These are phyloP conservation scores for Cacajao melanocephalus DNA, from an alignment of 2,797 vertebrate species.

Conservation along the genomic window DNA sequence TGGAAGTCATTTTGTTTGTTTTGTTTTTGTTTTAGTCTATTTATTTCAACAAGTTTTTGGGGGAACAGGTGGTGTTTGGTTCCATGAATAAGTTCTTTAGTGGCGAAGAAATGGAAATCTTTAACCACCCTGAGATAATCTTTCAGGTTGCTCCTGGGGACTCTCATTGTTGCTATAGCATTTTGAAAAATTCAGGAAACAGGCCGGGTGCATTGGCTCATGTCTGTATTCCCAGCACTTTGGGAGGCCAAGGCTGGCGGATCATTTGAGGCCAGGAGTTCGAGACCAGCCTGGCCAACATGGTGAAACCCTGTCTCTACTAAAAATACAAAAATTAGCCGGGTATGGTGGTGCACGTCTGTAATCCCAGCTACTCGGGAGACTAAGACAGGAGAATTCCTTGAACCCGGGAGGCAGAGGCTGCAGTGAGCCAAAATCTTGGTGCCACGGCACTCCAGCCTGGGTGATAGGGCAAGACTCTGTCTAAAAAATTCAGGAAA, in stretches of 20 bases:
- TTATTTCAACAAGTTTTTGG: background rate
- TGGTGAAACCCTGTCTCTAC: background rate
- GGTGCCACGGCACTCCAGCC: background rate
- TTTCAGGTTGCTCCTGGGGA: background rate
- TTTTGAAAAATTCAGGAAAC: background rate
- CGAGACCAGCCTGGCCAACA: background rate
- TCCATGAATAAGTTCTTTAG: background rate
- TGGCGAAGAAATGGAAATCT: background rate
- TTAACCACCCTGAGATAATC: background rate
- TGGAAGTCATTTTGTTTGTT: background rate
- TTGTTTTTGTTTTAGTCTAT: background rate
- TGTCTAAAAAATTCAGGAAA: background rate
- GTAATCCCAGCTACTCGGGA: background rate
- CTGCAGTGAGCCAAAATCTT: background rate
- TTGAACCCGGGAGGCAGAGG: background rate
- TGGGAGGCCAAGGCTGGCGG: background rate
- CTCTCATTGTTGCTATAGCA: background rate
- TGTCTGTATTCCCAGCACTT: background rate
- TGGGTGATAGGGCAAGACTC: background rate
- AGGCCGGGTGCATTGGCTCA: background rate
- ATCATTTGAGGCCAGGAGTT: background rate
- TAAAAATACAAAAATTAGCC: background rate
- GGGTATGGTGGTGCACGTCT: background rate
- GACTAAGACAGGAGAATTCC: background rate
- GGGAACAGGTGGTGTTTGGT: background rate